phyloP scores from a whole-genome alignment of 2,113 vertebrate species.

The Archocentrus centrarchus region DNA sequence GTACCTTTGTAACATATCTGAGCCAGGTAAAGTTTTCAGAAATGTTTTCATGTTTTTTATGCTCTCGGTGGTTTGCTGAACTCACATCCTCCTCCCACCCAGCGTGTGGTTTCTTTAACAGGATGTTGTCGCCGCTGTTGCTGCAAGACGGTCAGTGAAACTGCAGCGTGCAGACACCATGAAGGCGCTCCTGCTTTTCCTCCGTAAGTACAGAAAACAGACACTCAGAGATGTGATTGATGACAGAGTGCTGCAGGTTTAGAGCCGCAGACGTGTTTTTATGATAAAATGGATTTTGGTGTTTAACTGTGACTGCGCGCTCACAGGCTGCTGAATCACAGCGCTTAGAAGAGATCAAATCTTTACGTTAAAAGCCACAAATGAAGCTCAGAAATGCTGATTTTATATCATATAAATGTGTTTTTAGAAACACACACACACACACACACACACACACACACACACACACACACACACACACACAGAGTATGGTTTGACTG shows the following conservation, averaged over 20 bases:
- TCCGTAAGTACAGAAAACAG: slow-evolving; percentile 27
- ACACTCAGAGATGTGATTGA: rapidly evolving
- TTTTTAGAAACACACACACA: not conserved
- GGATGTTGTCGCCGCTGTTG: not conserved
- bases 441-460: too few species aligned
- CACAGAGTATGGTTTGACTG: not conserved
- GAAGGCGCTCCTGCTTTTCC: not conserved
- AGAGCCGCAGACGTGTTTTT: not conserved
- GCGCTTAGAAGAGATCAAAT: not conserved
- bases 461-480: too few species aligned
- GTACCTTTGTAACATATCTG: not conserved
- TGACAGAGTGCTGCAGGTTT: not conserved
- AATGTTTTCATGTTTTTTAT: rapidly evolving
- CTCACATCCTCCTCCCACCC: not conserved
- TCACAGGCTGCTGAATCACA: rapidly evolving
- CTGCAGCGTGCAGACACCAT: slow-evolving; percentile 13
- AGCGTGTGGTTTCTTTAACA: not conserved
- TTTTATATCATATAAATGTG: not conserved
- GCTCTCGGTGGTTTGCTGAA: not conserved
- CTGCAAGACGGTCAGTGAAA: not conserved
- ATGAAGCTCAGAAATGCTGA: not conserved
- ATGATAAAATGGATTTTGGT: not conserved
- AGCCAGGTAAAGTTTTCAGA: not conserved
- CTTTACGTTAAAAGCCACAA: not conserved
- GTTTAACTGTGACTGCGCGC: not conserved